Evolutionary conservation across 2,888 invertebrate genomes (phyloP).

Genomic region (Aspidiotus rigidus): DNA sequence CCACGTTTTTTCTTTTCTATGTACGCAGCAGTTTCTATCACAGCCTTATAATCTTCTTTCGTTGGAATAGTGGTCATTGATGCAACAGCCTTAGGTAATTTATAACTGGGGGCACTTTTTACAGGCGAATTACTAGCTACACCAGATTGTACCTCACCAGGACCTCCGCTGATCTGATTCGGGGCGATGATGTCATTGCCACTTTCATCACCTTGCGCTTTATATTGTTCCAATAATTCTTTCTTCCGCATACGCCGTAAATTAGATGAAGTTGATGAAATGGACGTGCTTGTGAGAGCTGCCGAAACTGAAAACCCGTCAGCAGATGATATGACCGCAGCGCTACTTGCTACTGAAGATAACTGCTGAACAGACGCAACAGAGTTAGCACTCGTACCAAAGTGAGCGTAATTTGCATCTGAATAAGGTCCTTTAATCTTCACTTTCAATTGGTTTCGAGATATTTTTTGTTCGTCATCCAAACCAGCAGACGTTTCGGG

Average conservation of each 20-base stretch:
- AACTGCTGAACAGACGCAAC: constrained; percentile 41
- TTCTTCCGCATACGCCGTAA: constrained; percentile 82
- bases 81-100: constrained; percentile 79
- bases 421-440: constrained; percentile 84
- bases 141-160: constrained; percentile 49
- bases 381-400: constrained; percentile 52
- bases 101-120: constrained; percentile 60
- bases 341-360: constrained; percentile 36
- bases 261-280: constrained; percentile 44
- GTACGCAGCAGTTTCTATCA: constrained; percentile 51
- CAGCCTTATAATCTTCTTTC: constrained; percentile 68
- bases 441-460: constrained; percentile 75
- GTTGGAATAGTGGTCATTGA: constrained; percentile 82
- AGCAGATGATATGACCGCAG: neutral
- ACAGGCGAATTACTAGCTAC: constrained; percentile 47
- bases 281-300: constrained; percentile 5
- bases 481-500: neutral
- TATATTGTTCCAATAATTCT: constrained; percentile 72
- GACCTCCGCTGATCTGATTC: constrained; percentile 43
- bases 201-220: constrained; percentile 65
- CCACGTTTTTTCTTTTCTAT: constrained; percentile 58
- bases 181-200: constrained; percentile 40
- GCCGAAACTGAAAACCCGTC: neutral
- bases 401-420: constrained; percentile 61
- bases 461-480: constrained; percentile 55